phyloP scores from a whole-genome alignment of 1,140 invertebrate genomes.

The Procambarus clarkii region DNA sequence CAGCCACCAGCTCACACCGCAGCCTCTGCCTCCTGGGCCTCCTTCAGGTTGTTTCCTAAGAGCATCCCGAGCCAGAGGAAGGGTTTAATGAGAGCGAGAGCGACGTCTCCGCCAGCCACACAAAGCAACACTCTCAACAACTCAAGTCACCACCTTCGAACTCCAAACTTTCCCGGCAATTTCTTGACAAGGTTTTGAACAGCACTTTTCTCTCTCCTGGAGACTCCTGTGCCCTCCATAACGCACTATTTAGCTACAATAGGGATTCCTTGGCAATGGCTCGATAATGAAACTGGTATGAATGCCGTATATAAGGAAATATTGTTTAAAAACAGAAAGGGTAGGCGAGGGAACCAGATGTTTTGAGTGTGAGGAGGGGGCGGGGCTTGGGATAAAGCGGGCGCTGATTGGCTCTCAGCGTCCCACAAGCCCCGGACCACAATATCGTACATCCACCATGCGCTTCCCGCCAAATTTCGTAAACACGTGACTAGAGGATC shows the following conservation, averaged over 20 bases:
- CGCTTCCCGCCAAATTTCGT: neutral
- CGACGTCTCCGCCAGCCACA: neutral
- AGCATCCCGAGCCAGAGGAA: neutral
- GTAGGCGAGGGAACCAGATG: neutral
- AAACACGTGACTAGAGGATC: too few relatives aligned
- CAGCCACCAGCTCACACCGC: neutral
- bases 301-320: neutral
- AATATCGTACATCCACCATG: neutral
- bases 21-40: neutral
- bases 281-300: too few relatives aligned
- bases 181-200: slow-evolving; percentile 4
- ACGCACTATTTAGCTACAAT: neutral
- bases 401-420: neutral
- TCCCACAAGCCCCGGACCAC: neutral
- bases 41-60: neutral
- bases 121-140: slow-evolving; percentile 27
- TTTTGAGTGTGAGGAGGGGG: neutral
- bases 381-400: neutral
- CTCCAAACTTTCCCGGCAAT: slow-evolving; percentile 40
- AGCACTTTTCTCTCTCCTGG: neutral
- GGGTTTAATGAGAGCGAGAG: neutral
- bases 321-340: neutral
- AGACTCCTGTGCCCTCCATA: neutral
- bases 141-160: neutral
- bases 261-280: too few relatives aligned